Evolutionary conservation across 35 echinoderm and acorn worm species (phyloP).

Genomic region (Lytechinus variegatus): DNA sequence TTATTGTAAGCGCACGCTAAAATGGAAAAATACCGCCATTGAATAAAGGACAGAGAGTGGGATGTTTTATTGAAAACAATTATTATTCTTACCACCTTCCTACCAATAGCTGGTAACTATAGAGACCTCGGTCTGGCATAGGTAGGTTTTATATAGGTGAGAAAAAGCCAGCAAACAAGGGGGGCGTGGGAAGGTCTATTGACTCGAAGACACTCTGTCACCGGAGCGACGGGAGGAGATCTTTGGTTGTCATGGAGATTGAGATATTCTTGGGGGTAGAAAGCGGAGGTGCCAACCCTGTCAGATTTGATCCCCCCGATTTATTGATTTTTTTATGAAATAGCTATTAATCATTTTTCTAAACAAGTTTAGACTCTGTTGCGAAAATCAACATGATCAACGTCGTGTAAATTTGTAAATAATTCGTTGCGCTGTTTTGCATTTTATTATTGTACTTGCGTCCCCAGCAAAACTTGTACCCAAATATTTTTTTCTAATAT

Average conservation of each 20-base stretch:
- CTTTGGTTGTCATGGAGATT: not conserved
- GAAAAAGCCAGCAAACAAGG: not conserved
- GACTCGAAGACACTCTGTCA: not conserved
- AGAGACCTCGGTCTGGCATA: not conserved
- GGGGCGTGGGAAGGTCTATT: not conserved
- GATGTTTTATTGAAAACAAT: not conserved
- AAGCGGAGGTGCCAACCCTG: not conserved
- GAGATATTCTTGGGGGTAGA: not conserved
- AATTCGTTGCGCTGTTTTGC: too few species aligned
- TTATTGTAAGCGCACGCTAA: too few species aligned
- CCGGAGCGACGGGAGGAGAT: not conserved
- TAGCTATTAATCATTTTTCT: not conserved
- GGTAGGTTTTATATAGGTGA: not conserved
- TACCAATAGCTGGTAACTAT: not conserved
- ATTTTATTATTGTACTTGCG: too few species aligned
- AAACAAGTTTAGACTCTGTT: too few species aligned
- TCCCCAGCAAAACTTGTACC: too few species aligned
- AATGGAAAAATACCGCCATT: too few species aligned
- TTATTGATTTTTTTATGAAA: not conserved
- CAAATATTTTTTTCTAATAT: too few species aligned
- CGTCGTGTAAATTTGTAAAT: too few species aligned
- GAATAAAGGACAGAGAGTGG: not conserved
- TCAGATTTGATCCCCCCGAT: not conserved
- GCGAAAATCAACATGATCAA: too few species aligned
- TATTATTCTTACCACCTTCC: slow-evolving; percentile 6